Evolutionary conservation across 2,888 invertebrate species (phyloP).

Genomic region (Phyllotreta cruciferae): DNA sequence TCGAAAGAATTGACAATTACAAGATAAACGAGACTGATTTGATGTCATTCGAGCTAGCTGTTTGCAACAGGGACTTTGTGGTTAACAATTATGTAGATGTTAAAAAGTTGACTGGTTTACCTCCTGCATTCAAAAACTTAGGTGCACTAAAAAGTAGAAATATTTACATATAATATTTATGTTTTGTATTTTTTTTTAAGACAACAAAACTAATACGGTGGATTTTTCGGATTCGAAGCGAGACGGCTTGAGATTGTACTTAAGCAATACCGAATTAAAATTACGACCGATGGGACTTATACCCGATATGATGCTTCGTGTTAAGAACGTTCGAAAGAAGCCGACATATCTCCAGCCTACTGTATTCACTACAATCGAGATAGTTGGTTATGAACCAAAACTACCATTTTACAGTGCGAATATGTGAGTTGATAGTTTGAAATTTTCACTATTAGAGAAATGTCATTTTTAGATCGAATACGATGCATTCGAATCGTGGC

Average conservation of each 20-base stretch:
- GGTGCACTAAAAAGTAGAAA: no score
- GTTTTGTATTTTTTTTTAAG: conserved; percentile 3
- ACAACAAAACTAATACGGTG: conserved; percentile 16
- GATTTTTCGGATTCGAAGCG: conserved; percentile 32
- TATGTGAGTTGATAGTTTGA: conserved; percentile 43
- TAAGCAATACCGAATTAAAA: conserved; percentile 43
- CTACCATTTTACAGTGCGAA: conserved; percentile 41
- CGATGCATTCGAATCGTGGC: no score
- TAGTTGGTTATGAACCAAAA: conserved; percentile 40
- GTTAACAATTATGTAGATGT: no score
- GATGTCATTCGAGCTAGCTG: no score
- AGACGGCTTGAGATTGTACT: conserved; percentile 19
- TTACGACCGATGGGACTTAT: conserved; percentile 43
- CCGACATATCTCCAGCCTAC: conserved; percentile 42
- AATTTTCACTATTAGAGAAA: no score
- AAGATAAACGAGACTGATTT: no score
- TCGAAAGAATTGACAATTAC: no score
- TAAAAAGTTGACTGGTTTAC: background rate
- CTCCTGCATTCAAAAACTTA: no score
- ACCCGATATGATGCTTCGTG: conserved; percentile 39
- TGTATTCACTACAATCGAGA: conserved; percentile 42
- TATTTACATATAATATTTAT: no score
- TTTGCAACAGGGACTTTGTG: no score
- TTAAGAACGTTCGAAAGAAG: conserved; percentile 41
- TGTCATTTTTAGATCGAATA: no score